Evolutionary conservation across 1,140 invertebrate genomes (phyloP), one percentile per base, ranked within the genome.

Genomic region (Nymphalis io): DNA sequence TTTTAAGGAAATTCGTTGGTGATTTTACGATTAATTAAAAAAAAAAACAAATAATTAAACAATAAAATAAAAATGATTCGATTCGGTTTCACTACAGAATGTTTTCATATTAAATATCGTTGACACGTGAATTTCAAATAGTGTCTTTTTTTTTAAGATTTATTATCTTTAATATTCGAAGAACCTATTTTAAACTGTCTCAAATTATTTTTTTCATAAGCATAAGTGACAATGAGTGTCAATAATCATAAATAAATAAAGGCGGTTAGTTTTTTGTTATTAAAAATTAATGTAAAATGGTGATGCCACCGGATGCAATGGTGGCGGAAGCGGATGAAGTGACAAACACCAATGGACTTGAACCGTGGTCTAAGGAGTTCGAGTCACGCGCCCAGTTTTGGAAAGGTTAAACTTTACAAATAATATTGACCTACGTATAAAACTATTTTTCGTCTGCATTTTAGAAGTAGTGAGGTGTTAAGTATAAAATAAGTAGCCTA

Each of bases 351-450:
- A 21, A 33, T 39, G 69, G 58, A 39, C 51, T 60, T 57, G 33
- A 55, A 27, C 6, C 72, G 1, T 89, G 87, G 87, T 78, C 81
- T 0, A 76, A 78, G 59, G 76, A 84, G 64, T 89, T 83, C 23
- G 77, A 81, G 23, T 48, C 53, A 8, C 73, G 80, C 12, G 81
- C 85, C 0, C 70, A 80, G 38, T 84, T 89, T 62, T 89, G 87
- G 87, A 87, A 83, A 84, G 85, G 87, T 89, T 57, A 53, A 20
- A 18, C 11, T 12, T 39, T 39, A 39, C 4, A 16, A 33, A 33
- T 8, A 33, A 33, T 33, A 33, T 33, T 33, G 27, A 33, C 4
- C 27, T 33, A 33, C 5, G 10, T 8, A 33, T 33, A 33, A 33
- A 2, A 2, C 6, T 33, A n/a, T n/a, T n/a, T n/a, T n/a, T n/a